Base-by-base conservation (phyloP, 2,797 vertebrate genomes). In the Champsocephalus esox region DNA sequence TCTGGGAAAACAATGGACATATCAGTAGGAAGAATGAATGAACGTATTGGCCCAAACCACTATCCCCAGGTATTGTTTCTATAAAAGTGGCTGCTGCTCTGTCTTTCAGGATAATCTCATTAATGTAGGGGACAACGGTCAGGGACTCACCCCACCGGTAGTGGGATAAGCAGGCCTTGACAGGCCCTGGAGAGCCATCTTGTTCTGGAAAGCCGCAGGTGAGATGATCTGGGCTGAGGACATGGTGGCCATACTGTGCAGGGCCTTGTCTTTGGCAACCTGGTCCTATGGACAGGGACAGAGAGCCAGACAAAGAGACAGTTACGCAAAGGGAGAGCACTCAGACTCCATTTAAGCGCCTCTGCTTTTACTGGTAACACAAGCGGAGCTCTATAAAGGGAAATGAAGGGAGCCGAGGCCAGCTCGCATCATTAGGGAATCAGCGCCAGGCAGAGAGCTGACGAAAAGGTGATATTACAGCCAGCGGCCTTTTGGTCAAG, bases 191-290 rank as follows among this genome's bases (percentile, higher is more conserved):
- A 97, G 93, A 79, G 95, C 93, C 96, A 98, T 96, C 95, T 99
- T 98, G 94, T 95, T 97, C 90, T 98, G 97, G 91, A 98, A 97
- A 91, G 97, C 96, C 2, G 96, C 92, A 89, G 97, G 95, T 11
- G 98, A 99, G 94, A 99, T 96, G 92, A 98, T 97, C 95, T 99
- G 98, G 24, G 97, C 96, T 54, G 97, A 98, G 78, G 98, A 98
- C 97, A 99, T 97, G 87, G 94, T 95, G 89, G 97, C 96, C 97
- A 99, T 98, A 90, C 96, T 99, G 91, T 99, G 97, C 86, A 99
- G 94, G 64, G 96, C 97, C 93, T 99, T 98, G 93, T 98, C 97
- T 96, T 99, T 99, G 92, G 97, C 97, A 86, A 95, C 96, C 95
- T 99, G 97, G 90, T 99, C 97, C 97, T 99, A 50, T 1, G 61